Conservation (phyloP, 2,888 invertebrate species). For the Sminthurinus aureus region DNA sequence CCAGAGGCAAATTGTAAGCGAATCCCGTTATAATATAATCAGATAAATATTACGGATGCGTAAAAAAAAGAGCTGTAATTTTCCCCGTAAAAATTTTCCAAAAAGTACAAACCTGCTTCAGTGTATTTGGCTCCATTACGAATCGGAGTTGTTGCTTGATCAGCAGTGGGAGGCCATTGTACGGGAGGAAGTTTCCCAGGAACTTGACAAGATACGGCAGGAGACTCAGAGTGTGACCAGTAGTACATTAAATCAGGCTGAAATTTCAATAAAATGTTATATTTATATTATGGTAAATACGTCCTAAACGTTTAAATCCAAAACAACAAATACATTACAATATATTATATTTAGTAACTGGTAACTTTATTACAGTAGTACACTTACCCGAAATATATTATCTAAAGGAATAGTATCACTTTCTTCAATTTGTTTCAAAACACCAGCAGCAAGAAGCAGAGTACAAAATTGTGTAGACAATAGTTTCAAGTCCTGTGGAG, state of each 20-base stretch:
- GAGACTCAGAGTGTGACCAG: conserved; percentile 83
- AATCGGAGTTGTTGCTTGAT: conserved; percentile 53
- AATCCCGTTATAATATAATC: no score
- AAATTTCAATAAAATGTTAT: neutral
- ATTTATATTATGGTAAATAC: neutral
- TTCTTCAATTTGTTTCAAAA: conserved; percentile 80
- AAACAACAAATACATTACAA: neutral
- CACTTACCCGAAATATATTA: conserved; percentile 74
- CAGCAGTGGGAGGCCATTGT: conserved; percentile 74
- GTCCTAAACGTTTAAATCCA: neutral
- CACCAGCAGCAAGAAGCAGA: conserved; percentile 85
- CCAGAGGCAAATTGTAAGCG: no score
- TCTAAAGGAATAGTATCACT: conserved; percentile 72
- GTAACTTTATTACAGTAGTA: no score
- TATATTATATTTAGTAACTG: no score
- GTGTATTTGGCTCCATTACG: conserved; percentile 63
- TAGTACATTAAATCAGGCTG: conserved; percentile 88
- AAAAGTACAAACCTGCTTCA: conserved; percentile 62
- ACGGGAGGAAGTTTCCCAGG: conserved; percentile 77
- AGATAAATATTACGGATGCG: no score
- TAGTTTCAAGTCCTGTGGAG: conserved; percentile 76
- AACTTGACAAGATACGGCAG: conserved; percentile 71
- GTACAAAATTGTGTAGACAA: conserved; percentile 86
- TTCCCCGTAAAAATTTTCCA: no score
- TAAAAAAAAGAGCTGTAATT: no score